phyloP scores from a whole-genome alignment of 2,797 vertebrate genomes.

The Lithobates pipiens region DNA sequence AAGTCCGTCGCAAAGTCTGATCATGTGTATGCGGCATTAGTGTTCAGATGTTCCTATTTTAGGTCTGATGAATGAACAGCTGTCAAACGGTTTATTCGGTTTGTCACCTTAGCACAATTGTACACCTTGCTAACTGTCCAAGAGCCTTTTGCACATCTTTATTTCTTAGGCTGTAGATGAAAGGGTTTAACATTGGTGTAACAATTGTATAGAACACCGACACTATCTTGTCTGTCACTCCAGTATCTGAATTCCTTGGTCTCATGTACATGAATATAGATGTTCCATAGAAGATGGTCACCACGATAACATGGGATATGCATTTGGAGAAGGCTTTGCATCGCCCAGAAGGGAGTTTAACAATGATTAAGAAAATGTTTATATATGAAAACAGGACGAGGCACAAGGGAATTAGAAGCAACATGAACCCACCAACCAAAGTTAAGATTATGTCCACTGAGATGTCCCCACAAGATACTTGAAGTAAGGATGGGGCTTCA shows the following conservation, averaged over 20 bases:
- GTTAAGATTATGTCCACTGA: neutral
- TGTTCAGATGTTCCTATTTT: no score
- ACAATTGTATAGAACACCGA: slow-evolving; percentile 9
- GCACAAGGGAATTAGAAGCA: neutral
- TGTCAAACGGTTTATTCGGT: no score
- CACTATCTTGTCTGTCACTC: slow-evolving; percentile 1
- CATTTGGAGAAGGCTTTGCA: slow-evolving; percentile 8
- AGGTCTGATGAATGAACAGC: no score
- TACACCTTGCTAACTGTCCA: neutral
- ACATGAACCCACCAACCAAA: neutral
- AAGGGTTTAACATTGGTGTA: slow-evolving; percentile 25
- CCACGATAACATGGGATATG: slow-evolving; percentile 7
- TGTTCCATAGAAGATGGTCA: slow-evolving; percentile 25
- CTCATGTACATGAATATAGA: slow-evolving; percentile 17
- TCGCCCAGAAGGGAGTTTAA: neutral
- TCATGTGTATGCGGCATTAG: no score
- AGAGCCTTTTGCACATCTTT: slow-evolving; percentile 11
- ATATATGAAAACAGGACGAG: slow-evolving; percentile 20
- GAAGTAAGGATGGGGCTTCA: neutral
- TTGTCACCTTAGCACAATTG: no score
- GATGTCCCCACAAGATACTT: neutral
- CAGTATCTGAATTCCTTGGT: neutral
- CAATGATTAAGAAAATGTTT: neutral
- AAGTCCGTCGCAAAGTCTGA: no score
- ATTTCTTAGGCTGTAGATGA: slow-evolving; percentile 16